A percentile compares a stretch with the other conserved stretches of the same genome.
Evolutionary conservation across 2,888 invertebrate species (phyloP).

Genomic region (Pomacea canaliculata): DNA sequence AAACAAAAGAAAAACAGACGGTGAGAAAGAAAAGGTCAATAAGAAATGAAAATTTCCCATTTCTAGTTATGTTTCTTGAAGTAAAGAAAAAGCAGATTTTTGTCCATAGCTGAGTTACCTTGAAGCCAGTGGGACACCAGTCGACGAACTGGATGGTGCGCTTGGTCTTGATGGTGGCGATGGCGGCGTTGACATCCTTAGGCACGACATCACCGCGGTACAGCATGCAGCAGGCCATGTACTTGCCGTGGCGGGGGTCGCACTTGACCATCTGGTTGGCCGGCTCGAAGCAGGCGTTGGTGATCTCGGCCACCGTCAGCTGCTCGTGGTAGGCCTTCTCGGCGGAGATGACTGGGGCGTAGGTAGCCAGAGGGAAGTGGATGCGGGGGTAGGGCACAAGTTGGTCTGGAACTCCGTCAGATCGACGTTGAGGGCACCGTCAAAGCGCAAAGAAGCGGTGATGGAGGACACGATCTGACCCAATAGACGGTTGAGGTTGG

Average conservation of each 20-base stretch:
- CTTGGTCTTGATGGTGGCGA: conserved; percentile 67
- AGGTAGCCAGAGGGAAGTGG: conserved; percentile 87
- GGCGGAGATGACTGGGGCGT: conserved; percentile 86
- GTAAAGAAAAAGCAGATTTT: too few relatives aligned
- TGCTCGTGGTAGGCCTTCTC: conserved; percentile 36
- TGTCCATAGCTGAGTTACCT: neutral
- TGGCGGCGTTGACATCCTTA: conserved; percentile 75
- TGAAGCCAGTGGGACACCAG: conserved; percentile 65
- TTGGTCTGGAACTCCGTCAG: conserved; percentile 72
- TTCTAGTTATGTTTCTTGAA: too few relatives aligned
- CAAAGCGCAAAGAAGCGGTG: conserved; percentile 62
- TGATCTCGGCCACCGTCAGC: conserved; percentile 34
- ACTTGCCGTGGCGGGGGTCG: conserved; percentile 68
- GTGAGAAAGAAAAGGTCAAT: too few relatives aligned
- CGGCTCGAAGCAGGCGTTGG: conserved; percentile 38
- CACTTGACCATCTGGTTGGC: conserved; percentile 92
- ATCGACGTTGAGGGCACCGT: conserved; percentile 69
- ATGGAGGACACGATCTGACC: conserved; percentile 79
- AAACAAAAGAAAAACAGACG: too few relatives aligned
- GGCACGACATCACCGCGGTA: conserved; percentile 95
- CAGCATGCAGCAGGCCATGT: conserved; percentile 95
- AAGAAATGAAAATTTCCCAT: too few relatives aligned
- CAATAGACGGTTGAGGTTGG: conserved; percentile 91
- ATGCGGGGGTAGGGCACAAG: conserved; percentile 73
- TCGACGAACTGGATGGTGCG: conserved; percentile 64